Percentiles rank a stretch among this genome's conserved stretches.
phyloP scores from a whole-genome alignment of 1,140 invertebrate species.

The Uloborus diversus region DNA sequence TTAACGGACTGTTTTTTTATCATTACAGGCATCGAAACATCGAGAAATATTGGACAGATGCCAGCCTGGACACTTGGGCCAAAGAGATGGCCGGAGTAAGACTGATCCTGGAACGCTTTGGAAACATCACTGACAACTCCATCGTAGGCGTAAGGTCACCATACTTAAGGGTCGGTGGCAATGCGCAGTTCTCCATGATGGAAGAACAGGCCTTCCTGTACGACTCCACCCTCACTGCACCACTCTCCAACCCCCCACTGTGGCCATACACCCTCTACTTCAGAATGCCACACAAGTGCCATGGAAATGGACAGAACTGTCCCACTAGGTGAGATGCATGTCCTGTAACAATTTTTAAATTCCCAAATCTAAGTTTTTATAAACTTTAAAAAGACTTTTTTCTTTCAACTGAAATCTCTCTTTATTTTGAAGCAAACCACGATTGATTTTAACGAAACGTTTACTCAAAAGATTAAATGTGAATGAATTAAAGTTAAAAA shows the following conservation, averaged over 20 bases:
- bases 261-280: constrained; percentile 99
- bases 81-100: constrained; percentile 97
- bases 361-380: too few species aligned
- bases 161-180: constrained; percentile 91
- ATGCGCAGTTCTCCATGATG: constrained; percentile 98
- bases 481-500: too few species aligned
- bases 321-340: constrained; percentile 79
- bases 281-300: constrained; percentile 93
- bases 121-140: constrained; percentile 92
- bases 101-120: constrained; percentile 90
- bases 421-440: too few species aligned
- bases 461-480: too few species aligned
- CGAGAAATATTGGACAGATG: constrained; percentile 93
- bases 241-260: constrained; percentile 88
- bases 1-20: background rate
- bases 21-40: constrained; percentile 83
- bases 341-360: too few species aligned
- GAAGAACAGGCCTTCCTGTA: constrained; percentile 96
- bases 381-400: too few species aligned
- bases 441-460: too few species aligned
- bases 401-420: too few species aligned
- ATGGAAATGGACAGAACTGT: constrained; percentile 89
- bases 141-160: constrained; percentile 94
- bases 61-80: constrained; percentile 93
- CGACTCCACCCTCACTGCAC: constrained; percentile 95